These are phyloP conservation scores for Ciona savignyi DNA, from an alignment of 23 tunicate species.

Conservation along the genomic window DNA sequence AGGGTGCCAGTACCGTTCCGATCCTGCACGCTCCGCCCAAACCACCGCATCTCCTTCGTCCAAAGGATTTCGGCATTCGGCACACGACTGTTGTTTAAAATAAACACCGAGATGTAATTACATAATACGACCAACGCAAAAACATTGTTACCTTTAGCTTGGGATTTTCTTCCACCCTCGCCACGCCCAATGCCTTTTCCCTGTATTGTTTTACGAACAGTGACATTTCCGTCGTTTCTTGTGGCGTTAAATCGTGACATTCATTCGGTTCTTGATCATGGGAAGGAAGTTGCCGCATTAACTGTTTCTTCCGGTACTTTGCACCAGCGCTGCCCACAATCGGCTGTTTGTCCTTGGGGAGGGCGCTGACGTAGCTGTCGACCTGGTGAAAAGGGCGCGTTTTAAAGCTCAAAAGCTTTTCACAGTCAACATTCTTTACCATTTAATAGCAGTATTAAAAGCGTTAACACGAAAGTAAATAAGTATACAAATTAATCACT, in stretches of 20 bases:
- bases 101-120: not conserved
- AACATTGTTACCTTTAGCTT: slow-evolving; percentile 46
- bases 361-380: slow-evolving; percentile 37
- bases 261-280: slow-evolving; percentile 88
- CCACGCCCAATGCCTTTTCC: slow-evolving; percentile 81
- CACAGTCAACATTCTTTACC: too few species aligned
- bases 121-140: not conserved
- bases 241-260: slow-evolving; percentile 84
- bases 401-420: too few species aligned
- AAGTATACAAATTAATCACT: too few species aligned
- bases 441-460: too few species aligned
- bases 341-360: slow-evolving; percentile 84
- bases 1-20: slow-evolving; percentile 78
- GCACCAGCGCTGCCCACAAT: slow-evolving; percentile 78
- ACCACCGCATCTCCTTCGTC: slow-evolving; percentile 76
- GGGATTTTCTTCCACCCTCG: slow-evolving; percentile 48
- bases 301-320: slow-evolving; percentile 78
- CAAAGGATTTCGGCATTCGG: slow-evolving; percentile 48
- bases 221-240: slow-evolving; percentile 83
- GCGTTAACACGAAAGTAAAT: too few species aligned
- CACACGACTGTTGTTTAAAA: slow-evolving; percentile 34
- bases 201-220: slow-evolving; percentile 79
- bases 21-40: slow-evolving; percentile 72
- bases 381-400: slow-evolving; percentile 32
- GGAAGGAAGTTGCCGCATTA: slow-evolving; percentile 90